Evolutionary conservation across 2,113 vertebrate genomes (phyloP).

Genomic region (Aptenodytes forsteri): DNA sequence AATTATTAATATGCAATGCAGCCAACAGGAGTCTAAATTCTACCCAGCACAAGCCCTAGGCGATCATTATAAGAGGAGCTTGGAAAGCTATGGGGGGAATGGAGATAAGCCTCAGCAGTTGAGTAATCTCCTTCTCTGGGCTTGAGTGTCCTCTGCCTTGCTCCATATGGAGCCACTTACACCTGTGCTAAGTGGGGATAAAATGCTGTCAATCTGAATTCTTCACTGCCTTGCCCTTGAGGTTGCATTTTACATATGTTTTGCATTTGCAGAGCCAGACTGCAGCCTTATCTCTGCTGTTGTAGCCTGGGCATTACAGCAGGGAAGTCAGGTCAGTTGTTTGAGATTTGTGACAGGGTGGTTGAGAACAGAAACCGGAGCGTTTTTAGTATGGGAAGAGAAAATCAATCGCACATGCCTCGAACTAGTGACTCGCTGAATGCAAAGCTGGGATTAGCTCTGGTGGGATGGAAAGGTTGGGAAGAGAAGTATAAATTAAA

Average conservation of each 20-base stretch:
- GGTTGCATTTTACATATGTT: neutral
- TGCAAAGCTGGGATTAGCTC: neutral
- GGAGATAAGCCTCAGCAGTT: neutral
- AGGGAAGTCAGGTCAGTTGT: neutral
- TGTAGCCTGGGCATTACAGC: neutral
- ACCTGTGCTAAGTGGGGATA: neutral
- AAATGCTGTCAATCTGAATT: neutral
- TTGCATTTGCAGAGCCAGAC: neutral
- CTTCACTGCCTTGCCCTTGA: neutral
- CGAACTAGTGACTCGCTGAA: neutral
- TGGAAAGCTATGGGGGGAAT: neutral
- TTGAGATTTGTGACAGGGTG: neutral
- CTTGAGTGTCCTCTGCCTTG: neutral
- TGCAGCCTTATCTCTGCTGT: neutral
- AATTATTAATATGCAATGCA: constrained; percentile 43
- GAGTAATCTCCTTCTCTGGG: neutral
- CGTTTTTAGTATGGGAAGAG: neutral
- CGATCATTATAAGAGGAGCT: neutral
- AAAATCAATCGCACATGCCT: rapidly evolving
- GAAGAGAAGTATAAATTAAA: neutral
- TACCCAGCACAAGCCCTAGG: neutral
- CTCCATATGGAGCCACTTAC: neutral
- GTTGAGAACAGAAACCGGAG: neutral
- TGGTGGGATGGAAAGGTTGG: neutral
- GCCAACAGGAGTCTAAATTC: constrained; percentile 4